Evolutionary conservation across 2,113 vertebrate genomes (phyloP).

Genomic region (Polypterus senegalus): DNA sequence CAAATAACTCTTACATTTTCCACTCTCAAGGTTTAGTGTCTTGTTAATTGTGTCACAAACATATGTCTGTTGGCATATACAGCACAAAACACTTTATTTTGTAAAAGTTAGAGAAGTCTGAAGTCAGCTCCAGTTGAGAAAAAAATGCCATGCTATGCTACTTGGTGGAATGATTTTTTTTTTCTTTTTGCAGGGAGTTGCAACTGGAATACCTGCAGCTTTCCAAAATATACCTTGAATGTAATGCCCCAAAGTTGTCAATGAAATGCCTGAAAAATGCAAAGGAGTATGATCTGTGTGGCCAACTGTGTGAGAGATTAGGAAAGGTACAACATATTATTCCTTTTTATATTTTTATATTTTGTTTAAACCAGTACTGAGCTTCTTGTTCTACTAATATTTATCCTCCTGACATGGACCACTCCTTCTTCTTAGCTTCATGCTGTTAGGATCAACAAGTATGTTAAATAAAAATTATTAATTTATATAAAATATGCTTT

Average conservation of each 20-base stretch:
- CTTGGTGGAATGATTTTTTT: background rate
- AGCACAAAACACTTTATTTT: too few relatives aligned
- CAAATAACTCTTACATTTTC: too few relatives aligned
- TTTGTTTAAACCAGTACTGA: background rate
- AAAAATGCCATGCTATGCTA: too few relatives aligned
- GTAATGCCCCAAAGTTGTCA: conserved; percentile 48
- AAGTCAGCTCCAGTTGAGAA: too few relatives aligned
- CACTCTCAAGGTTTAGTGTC: too few relatives aligned
- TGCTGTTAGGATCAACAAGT: too few relatives aligned
- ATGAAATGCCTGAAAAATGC: conserved; percentile 56
- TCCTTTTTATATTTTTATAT: conserved; percentile 21
- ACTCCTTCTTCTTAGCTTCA: too few relatives aligned
- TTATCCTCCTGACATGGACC: background rate
- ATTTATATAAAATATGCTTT: too few relatives aligned
- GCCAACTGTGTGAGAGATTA: conserved; percentile 48
- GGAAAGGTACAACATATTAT: conserved; percentile 46
- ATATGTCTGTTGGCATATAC: too few relatives aligned
- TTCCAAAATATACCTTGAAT: conserved; percentile 62
- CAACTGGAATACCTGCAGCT: conserved; percentile 54
- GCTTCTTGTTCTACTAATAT: background rate
- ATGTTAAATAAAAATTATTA: too few relatives aligned
- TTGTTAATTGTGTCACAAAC: too few relatives aligned
- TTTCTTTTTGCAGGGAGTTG: conserved; percentile 44
- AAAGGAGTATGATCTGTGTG: conserved; percentile 56
- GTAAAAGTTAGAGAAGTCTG: too few relatives aligned